Evolutionary conservation across 2,888 invertebrate genomes (phyloP).

Genomic region (Glomeris marginata): DNA sequence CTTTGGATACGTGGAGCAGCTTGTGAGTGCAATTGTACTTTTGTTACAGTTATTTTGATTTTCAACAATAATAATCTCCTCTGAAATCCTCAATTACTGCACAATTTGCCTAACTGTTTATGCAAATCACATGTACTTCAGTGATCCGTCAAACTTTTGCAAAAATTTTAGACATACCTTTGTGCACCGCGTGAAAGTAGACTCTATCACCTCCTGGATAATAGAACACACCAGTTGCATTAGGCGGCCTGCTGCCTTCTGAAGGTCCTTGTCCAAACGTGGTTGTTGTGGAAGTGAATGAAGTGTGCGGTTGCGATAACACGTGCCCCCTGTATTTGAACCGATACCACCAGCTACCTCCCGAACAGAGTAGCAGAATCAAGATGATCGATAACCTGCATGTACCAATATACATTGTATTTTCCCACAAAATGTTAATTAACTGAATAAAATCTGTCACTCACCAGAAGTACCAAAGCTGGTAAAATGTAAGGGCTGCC

Average conservation of each 20-base stretch:
- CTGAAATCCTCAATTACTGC: too few relatives aligned
- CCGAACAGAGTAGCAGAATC: slow-evolving; percentile 39
- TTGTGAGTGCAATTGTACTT: too few relatives aligned
- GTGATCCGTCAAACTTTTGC: not conserved
- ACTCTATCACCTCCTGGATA: slow-evolving; percentile 12
- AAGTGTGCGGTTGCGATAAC: not conserved
- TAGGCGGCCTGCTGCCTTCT: not conserved
- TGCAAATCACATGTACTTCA: too few relatives aligned
- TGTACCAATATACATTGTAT: too few relatives aligned
- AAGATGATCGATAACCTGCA: slow-evolving; percentile 37
- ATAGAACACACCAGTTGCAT: slow-evolving; percentile 9
- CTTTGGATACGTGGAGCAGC: too few relatives aligned
- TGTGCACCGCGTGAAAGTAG: slow-evolving; percentile 4
- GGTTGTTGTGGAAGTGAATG: not conserved
- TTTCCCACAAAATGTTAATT: too few relatives aligned
- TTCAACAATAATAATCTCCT: too few relatives aligned
- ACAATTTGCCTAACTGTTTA: too few relatives aligned
- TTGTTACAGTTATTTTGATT: too few relatives aligned
- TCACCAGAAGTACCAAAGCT: slow-evolving; percentile 42
- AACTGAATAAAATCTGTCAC: slow-evolving; percentile 16
- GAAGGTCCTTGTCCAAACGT: not conserved
- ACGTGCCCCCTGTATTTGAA: slow-evolving; percentile 17
- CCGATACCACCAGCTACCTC: slow-evolving; percentile 41
- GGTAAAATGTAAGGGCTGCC: slow-evolving; percentile 38
- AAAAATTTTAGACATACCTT: slow-evolving; percentile 3